Conservation (phyloP, 1,140 invertebrate species). For the Andricus grossulariae region DNA sequence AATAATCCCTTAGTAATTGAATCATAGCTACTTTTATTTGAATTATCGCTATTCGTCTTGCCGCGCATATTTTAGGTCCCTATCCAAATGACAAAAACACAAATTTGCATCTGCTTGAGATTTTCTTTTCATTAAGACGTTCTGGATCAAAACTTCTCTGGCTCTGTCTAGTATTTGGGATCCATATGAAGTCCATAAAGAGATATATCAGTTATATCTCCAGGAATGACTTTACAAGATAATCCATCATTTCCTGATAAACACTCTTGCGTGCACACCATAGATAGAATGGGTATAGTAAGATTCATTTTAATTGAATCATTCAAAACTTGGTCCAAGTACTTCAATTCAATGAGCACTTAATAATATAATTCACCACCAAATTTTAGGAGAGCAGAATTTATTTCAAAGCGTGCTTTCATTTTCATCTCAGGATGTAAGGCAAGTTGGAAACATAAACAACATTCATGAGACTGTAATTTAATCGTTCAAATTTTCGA, state of each 20-base stretch:
- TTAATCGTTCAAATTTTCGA: too few relatives aligned
- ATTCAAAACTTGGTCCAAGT: constrained; percentile 54
- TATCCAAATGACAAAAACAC: constrained; percentile 74
- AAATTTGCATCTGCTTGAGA: constrained; percentile 57
- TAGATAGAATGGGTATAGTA: constrained; percentile 6
- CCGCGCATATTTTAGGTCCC: constrained; percentile 76
- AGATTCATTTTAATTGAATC: constrained; percentile 52
- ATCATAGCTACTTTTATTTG: constrained; percentile 48
- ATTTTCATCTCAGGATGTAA: constrained; percentile 40
- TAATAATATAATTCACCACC: constrained; percentile 48
- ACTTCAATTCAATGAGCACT: constrained; percentile 48
- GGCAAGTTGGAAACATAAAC: constrained; percentile 39
- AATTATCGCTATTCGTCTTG: constrained; percentile 62
- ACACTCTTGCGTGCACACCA: constrained; percentile 46
- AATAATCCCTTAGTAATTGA: constrained; percentile 45
- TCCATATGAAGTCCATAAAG: constrained; percentile 73
- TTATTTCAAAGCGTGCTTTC: constrained; percentile 49
- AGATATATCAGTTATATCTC: constrained; percentile 63
- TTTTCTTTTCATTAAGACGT: constrained; percentile 65
- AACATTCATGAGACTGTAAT: too few relatives aligned
- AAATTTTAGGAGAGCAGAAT: constrained; percentile 33
- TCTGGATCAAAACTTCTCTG: constrained; percentile 77
- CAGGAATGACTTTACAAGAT: constrained; percentile 44
- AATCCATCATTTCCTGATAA: constrained; percentile 54
- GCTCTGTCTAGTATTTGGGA: constrained; percentile 73